These are phyloP conservation scores for Meloidogyne floridensis DNA, from an alignment of 1,140 invertebrate species.

Conservation along the genomic window DNA sequence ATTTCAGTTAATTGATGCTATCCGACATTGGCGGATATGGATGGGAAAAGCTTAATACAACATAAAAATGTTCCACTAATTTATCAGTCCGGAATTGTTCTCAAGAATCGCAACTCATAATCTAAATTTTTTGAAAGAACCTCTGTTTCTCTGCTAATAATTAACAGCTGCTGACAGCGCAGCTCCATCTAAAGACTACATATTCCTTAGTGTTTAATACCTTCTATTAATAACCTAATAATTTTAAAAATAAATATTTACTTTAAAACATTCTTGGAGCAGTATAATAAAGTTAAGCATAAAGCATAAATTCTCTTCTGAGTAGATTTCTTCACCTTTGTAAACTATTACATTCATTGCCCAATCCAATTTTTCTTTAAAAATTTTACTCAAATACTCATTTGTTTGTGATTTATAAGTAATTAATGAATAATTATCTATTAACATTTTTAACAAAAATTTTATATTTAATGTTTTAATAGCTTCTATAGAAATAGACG, in stretches of 20 bases:
- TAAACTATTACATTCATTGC: neutral
- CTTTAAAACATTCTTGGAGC: neutral
- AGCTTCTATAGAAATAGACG: neutral
- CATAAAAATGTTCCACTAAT: too few relatives aligned
- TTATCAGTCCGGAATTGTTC: too few relatives aligned
- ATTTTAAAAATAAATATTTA: neutral
- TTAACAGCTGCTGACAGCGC: too few relatives aligned
- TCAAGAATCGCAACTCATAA: too few relatives aligned
- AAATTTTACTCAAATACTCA: neutral
- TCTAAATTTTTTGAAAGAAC: too few relatives aligned
- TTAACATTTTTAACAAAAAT: neutral
- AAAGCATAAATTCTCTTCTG: neutral
- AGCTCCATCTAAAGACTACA: too few relatives aligned
- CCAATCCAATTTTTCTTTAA: neutral
- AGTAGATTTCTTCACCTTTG: neutral
- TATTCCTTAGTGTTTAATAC: too few relatives aligned
- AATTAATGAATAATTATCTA: neutral
- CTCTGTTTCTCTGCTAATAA: too few relatives aligned
- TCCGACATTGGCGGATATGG: too few relatives aligned
- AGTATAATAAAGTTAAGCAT: neutral
- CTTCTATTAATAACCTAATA: too few relatives aligned
- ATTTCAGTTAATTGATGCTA: too few relatives aligned
- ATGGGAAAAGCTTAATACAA: too few relatives aligned
- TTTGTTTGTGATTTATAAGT: neutral
- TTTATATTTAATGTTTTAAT: neutral